These are phyloP conservation scores for Coryphaenoides rupestris DNA, from an alignment of 2,113 vertebrate genomes.

Conservation along the genomic window DNA sequence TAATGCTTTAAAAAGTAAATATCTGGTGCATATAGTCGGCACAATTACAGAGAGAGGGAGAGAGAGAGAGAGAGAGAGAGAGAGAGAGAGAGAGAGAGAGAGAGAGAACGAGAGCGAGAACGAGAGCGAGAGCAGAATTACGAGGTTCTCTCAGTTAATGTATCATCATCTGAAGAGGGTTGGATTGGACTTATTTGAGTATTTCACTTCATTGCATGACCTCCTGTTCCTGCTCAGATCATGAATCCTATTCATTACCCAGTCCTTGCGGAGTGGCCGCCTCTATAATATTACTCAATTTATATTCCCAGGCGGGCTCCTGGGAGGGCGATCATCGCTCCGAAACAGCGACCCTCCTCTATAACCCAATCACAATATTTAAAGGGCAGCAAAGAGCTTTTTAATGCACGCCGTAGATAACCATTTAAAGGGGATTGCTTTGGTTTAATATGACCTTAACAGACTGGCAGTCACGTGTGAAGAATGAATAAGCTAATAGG, in stretches of 20 bases:
- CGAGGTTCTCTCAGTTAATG: constrained; percentile 77
- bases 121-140: constrained; percentile 52
- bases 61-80: too few relatives aligned
- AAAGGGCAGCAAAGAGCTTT: constrained; percentile 85
- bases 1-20: constrained; percentile 32
- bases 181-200: constrained; percentile 93
- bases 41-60: too few relatives aligned
- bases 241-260: constrained; percentile 93
- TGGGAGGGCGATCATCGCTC: constrained; percentile 82
- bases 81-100: too few relatives aligned
- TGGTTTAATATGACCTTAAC: constrained; percentile 74
- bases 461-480: constrained; percentile 77
- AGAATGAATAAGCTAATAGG: constrained; percentile 79
- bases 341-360: constrained; percentile 72
- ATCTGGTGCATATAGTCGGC: neutral
- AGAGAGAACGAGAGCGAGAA: too few relatives aligned
- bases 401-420: constrained; percentile 81
- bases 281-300: constrained; percentile 96
- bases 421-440: constrained; percentile 79
- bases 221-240: constrained; percentile 88
- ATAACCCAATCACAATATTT: constrained; percentile 89
- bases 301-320: constrained; percentile 90
- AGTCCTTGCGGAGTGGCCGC: constrained; percentile 82
- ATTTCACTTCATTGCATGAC: constrained; percentile 90
- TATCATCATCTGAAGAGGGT: constrained; percentile 89